phyloP scores from a whole-genome alignment of 2,888 invertebrate genomes.

The Lepidochitona cinerea region DNA sequence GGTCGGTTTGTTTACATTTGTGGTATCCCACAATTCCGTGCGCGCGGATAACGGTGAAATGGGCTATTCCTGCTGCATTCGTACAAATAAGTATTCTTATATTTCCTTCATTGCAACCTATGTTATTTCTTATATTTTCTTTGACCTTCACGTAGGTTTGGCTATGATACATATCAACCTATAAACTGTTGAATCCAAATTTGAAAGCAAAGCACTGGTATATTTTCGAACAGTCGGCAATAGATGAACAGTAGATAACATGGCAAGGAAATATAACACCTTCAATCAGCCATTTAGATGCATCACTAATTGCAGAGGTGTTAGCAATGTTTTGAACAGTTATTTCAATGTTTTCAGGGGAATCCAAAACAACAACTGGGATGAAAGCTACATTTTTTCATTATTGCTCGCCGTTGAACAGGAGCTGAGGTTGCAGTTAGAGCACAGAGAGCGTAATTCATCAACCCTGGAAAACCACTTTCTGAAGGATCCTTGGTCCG shows the following conservation, averaged over 20 bases:
- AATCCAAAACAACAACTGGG: constrained; percentile 1
- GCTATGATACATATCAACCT: constrained; percentile 31
- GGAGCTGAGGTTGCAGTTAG: constrained; percentile 24
- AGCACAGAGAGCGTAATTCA: constrained; percentile 16
- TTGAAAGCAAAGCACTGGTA: constrained; percentile 14
- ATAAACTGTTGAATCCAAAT: constrained; percentile 3
- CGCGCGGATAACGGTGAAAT: neutral
- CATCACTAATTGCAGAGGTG: neutral
- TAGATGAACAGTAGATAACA: constrained; percentile 29
- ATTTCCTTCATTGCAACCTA: constrained; percentile 15
- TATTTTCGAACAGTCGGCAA: constrained; percentile 23
- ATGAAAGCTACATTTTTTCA: constrained; percentile 7
- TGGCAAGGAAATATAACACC: constrained; percentile 8
- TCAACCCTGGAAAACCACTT: constrained; percentile 27
- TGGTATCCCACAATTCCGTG: neutral
- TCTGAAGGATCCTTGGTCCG: constrained; percentile 23
- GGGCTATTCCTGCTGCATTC: neutral
- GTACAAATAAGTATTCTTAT: constrained; percentile 25
- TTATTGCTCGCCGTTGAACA: constrained; percentile 10
- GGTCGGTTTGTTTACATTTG: neutral
- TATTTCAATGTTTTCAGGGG: constrained; percentile 24
- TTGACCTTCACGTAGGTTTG: constrained; percentile 24
- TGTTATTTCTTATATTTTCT: constrained; percentile 21
- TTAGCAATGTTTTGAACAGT: neutral
- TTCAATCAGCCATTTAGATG: constrained; percentile 12